phyloP scores from a whole-genome alignment of 2,888 invertebrate genomes.

The Lepas anatifera region DNA sequence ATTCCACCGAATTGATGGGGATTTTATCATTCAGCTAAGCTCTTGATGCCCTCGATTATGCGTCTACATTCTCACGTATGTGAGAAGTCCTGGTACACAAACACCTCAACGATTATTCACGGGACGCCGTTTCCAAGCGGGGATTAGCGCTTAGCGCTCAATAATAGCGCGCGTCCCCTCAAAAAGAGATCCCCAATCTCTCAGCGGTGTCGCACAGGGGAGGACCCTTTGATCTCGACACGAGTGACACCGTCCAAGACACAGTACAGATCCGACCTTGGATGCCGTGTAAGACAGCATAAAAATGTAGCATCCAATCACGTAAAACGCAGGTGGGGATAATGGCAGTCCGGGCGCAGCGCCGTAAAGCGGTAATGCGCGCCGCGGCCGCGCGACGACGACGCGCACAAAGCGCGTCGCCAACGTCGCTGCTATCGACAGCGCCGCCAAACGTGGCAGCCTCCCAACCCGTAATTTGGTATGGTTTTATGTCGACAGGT shows the following conservation, averaged over 20 bases:
- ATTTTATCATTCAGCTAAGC: too few species aligned
- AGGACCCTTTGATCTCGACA: too few species aligned
- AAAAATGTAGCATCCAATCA: slow-evolving; percentile 8
- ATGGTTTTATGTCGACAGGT: slow-evolving; percentile 8
- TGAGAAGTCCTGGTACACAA: too few species aligned
- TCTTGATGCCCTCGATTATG: too few species aligned
- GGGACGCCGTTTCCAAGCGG: too few species aligned
- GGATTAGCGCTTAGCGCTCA: too few species aligned
- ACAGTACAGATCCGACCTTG: neutral
- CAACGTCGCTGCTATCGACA: neutral
- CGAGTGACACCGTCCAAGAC: neutral
- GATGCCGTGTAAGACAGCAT: neutral
- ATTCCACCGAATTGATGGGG: too few species aligned
- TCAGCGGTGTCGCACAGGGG: too few species aligned
- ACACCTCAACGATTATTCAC: too few species aligned
- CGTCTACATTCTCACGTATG: too few species aligned
- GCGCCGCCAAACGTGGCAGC: neutral
- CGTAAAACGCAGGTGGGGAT: neutral
- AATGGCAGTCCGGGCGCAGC: neutral
- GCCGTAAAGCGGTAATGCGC: slow-evolving; percentile 2
- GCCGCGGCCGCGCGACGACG: neutral
- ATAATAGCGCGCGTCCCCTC: too few species aligned
- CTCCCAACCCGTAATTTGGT: neutral
- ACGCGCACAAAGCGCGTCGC: neutral
- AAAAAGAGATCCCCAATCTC: too few species aligned